Base-by-base conservation (phyloP, 2,113 vertebrate species). In the Pteruthius melanotis region DNA sequence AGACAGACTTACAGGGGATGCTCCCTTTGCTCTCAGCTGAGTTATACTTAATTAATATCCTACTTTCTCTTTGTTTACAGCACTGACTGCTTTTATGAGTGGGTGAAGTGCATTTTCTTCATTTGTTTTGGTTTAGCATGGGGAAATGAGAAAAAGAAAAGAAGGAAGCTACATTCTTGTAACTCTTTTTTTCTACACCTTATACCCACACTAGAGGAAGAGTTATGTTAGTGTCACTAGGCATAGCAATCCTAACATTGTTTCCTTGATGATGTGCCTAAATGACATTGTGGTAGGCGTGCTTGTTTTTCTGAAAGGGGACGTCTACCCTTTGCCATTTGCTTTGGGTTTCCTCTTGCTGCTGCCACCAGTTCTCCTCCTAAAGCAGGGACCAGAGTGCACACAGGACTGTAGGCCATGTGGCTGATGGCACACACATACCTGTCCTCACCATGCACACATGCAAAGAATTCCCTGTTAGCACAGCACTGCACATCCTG, bases 11-110 rank as follows among this genome's bases (percentile, higher is more conserved):
- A 90, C 2, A 39, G 45, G 37, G 54, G 33, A 66, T 56, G 23
- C 54, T 95, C 56, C 22, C 39, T 63, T 87, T 1, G 4, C 54
- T 93, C 47, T 88, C 87, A 74, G 50, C 12, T 52, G 39, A 83
- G 39, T 65, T 90, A 39, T 35, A 37, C 42, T 86, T 80, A 77
- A 93, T 95, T 89, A 92, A 83, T 88, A 90, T 74, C 68, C 12
- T 63, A 5, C 21, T 93, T 93, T 92, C 39, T 70, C 64, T 78
- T 77, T 96, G 76, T 83, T 96, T 94, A 88, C 54, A 92, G 35
- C 57, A 30, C 49, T 9, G 11, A 28, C 45, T 81, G 28, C 22
- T 90, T 92, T 94, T 89, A 77, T 72, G 84, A 91, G 89, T 72
- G 35, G 45, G 33, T 54, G 42, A 69, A 93, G 42, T 61, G 15